A percentile compares a stretch with the other conserved stretches of the same genome.
phyloP scores from a whole-genome alignment of 2,113 vertebrate species.

The Agelaius tricolor region DNA sequence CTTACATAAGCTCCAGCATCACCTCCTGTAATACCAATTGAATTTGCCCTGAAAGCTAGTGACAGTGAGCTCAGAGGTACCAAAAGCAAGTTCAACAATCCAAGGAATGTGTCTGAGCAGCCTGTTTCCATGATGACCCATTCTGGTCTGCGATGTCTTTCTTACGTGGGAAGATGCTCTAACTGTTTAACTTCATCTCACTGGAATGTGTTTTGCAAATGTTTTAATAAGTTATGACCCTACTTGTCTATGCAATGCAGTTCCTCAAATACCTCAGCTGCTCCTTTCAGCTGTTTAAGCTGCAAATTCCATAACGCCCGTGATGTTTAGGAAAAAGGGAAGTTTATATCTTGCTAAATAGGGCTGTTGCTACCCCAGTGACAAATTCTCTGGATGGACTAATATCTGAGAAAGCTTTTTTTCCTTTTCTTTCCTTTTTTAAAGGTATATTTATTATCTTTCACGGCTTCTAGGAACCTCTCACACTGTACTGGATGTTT shows the following conservation, averaged over 20 bases:
- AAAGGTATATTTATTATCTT: neutral
- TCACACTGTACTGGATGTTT: neutral
- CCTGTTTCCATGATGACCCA: neutral
- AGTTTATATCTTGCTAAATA: conserved; percentile 55
- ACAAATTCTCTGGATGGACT: neutral
- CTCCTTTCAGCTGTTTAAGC: conserved; percentile 40
- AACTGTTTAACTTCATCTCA: neutral
- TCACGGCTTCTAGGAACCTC: neutral
- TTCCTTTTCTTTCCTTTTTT: neutral
- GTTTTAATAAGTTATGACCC: conserved; percentile 60
- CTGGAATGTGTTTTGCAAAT: conserved; percentile 61
- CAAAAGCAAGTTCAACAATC: neutral
- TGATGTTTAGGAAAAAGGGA: conserved; percentile 57
- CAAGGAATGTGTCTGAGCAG: neutral
- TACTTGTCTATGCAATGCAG: conserved; percentile 57
- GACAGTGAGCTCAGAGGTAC: neutral
- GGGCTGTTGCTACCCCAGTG: neutral
- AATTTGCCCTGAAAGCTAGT: neutral
- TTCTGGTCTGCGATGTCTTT: neutral
- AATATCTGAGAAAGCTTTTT: neutral
- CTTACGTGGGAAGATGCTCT: conserved; percentile 5
- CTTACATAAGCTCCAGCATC: neutral
- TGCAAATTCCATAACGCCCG: conserved; percentile 4
- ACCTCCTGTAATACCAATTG: neutral
- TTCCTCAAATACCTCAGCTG: conserved; percentile 34